Base-by-base conservation (phyloP, 2,888 invertebrate genomes). In the Branchipolynoe longqiensis region DNA sequence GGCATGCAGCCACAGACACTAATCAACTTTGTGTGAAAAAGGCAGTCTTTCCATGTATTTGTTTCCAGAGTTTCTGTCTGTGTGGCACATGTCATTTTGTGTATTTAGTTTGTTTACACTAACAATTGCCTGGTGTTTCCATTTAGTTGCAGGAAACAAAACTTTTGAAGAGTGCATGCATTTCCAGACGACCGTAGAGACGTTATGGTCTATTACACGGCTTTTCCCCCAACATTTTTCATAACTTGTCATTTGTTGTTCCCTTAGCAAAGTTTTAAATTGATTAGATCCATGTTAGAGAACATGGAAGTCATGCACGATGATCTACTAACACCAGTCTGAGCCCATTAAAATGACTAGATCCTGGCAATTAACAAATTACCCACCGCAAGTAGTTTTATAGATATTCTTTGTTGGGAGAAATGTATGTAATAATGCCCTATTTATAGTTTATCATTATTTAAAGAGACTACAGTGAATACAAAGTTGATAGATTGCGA, bases 1-100 rank as follows among this genome's bases (percentile, higher is more conserved):
- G 78, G 78, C 78, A 78, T 78, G 78, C 78, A 48, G 78, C 78
- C 48, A 78, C 28, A 31, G 6, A 14, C 28, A 48, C 48, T 38
- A 48, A 48, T 22, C 1, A 38, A 69, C 69, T 18, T 18, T n/a
- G 69, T 22, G 1, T 69, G 69, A 1, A 0, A 31, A 14, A 62
- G 4, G 4, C 8, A 48, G 8, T 8, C 18, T 48, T 12, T 62
- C 31, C 31, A n/a, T 31, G 12, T 62, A 28, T 62, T 62, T 25
- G 25, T 59, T 14, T 62, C 12, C 8, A 14, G 31, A 25, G 22
- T n/a, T n/a, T n/a, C n/a, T 58, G 12, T 58, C 25, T 48, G 48
- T 18, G 18, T 12, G 18, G 56, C 48, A 14, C 62, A 25, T 62
- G 14, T 31, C 14, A 36, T 69, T 69, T 1, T 69, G 36, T 69